Evolutionary conservation across 2,797 vertebrate species (phyloP).

Genomic region (Nannoperca obscura): DNA sequence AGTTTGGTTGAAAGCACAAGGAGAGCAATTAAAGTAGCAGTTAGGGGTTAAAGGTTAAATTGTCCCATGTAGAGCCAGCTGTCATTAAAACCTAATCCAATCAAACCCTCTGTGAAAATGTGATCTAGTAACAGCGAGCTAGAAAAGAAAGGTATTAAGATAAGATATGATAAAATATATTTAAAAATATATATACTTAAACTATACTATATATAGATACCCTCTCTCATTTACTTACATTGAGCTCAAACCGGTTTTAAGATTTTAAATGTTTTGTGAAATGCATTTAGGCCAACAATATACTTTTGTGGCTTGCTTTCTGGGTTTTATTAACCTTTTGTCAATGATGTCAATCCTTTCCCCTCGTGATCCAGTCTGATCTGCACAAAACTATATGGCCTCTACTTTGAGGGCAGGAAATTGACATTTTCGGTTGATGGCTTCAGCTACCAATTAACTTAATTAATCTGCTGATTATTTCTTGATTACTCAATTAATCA

Average conservation of each 20-base stretch:
- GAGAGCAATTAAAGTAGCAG: neutral
- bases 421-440: neutral
- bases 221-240: neutral
- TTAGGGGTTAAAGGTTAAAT: conserved; percentile 22
- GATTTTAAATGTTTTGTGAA: neutral
- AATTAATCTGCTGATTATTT: neutral
- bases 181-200: no score
- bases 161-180: no score
- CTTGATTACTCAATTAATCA: neutral
- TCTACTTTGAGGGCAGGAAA: neutral
- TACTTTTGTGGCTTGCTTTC: neutral
- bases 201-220: neutral
- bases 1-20: neutral
- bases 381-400: neutral
- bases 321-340: neutral
- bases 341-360: neutral
- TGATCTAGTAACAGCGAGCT: neutral
- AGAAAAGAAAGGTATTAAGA: neutral
- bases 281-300: neutral
- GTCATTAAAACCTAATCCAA: neutral
- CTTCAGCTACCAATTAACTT: neutral
- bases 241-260: neutral
- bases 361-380: neutral
- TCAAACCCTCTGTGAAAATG: neutral
- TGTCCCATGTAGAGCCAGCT: neutral